Percentiles rank a stretch among this genome's conserved stretches.
These are phyloP conservation scores for Schizothorax lantsangensis DNA, from an alignment of 2,797 vertebrate genomes.

Conservation along the genomic window DNA sequence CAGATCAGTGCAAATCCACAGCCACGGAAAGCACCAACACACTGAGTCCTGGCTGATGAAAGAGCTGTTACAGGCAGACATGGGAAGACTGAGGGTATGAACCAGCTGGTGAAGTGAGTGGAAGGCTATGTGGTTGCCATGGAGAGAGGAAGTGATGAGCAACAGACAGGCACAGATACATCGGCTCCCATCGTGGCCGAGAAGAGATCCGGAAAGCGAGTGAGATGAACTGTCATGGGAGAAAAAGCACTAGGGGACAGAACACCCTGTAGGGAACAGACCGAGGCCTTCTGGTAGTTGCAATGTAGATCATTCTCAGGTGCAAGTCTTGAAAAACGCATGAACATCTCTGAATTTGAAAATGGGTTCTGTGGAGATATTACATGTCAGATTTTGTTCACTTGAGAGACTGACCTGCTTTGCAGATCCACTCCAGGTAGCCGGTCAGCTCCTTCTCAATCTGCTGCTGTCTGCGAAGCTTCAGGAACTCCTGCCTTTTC, in stretches of 20 bases:
- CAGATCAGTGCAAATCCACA: not conserved
- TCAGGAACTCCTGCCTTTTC: slow-evolving; percentile 93
- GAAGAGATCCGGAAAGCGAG: slow-evolving; percentile 16
- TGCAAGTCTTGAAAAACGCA: not conserved
- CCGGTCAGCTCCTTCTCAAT: slow-evolving; percentile 95
- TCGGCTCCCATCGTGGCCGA: not conserved
- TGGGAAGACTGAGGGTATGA: slow-evolving; percentile 19
- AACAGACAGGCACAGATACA: slow-evolving; percentile 33
- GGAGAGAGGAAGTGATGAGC: slow-evolving; percentile 36
- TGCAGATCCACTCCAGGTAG: slow-evolving; percentile 97
- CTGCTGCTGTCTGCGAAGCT: slow-evolving; percentile 94
- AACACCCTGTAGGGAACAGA: not conserved
- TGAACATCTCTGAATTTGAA: not conserved
- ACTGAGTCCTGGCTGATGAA: slow-evolving; percentile 7
- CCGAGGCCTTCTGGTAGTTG: not conserved
- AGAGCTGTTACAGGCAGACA: slow-evolving; percentile 25
- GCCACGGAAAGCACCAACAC: not conserved
- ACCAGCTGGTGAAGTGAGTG: slow-evolving; percentile 26
- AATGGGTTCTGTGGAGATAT: not conserved
- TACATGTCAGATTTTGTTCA: not conserved
- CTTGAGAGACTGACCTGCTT: slow-evolving; percentile 79
- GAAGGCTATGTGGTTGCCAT: slow-evolving; percentile 37
- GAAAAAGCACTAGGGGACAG: not conserved
- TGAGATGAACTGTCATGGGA: slow-evolving; percentile 29
- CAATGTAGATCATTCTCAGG: not conserved